Percentiles rank a stretch among this genome's conserved stretches.
Conservation (phyloP, 2,888 invertebrate species). For the Gisinianus flammeolus region DNA sequence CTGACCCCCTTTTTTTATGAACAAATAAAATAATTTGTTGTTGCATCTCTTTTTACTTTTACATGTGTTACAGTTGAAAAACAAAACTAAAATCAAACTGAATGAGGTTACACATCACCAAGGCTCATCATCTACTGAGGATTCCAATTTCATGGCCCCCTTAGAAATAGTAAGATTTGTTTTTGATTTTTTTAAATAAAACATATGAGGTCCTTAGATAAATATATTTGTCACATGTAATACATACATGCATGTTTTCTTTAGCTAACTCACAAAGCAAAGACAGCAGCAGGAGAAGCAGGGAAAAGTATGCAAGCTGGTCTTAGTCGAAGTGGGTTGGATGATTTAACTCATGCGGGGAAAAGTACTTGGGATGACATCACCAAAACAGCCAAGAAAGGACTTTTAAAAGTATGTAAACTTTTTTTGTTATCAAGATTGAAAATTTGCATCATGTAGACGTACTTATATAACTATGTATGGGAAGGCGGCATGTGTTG, state of each 20-base stretch:
- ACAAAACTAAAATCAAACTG: slow-evolving; percentile 70
- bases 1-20: neutral
- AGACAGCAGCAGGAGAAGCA: slow-evolving; percentile 83
- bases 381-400: slow-evolving; percentile 89
- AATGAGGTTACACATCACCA: slow-evolving; percentile 66
- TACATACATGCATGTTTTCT: too few species aligned
- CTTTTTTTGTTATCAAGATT: neutral
- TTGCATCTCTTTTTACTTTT: neutral
- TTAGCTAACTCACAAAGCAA: slow-evolving; percentile 83
- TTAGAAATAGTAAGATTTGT: slow-evolving; percentile 26
- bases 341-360: slow-evolving; percentile 87
- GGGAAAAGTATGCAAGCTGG: slow-evolving; percentile 81
- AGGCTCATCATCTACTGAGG: slow-evolving; percentile 63
- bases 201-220: too few species aligned
- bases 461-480: neutral
- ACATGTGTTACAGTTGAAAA: slow-evolving; percentile 65
- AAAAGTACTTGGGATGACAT: slow-evolving; percentile 87
- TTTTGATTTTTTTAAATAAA: neutral
- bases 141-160: slow-evolving; percentile 63
- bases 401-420: slow-evolving; percentile 73
- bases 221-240: too few species aligned
- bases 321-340: slow-evolving; percentile 61
- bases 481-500: neutral
- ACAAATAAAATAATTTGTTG: neutral
- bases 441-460: too few species aligned